Percentiles rank a stretch among this genome's conserved stretches.
Conservation (phyloP, 2,888 invertebrate genomes). For the Ferrisia virgata region DNA sequence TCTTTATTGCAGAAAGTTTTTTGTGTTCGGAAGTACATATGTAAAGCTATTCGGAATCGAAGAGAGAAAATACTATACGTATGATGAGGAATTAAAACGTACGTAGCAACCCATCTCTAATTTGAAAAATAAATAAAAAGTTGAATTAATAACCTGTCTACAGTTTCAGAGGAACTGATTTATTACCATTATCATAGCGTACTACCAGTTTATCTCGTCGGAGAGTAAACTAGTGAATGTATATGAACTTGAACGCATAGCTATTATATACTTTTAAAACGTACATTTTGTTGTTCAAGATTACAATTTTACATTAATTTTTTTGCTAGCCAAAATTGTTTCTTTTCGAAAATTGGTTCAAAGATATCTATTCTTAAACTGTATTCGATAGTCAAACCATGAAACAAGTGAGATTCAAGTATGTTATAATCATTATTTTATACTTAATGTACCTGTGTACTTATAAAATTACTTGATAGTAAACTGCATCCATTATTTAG, state of each 20-base stretch:
- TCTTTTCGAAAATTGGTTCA: too few relatives aligned
- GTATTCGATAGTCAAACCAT: too few relatives aligned
- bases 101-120: not conserved
- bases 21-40: not conserved
- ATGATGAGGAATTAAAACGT: not conserved
- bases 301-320: not conserved
- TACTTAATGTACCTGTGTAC: too few relatives aligned
- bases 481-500: too few relatives aligned
- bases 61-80: not conserved
- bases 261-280: not conserved
- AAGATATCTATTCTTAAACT: too few relatives aligned
- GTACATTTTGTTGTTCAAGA: not conserved
- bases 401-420: too few relatives aligned
- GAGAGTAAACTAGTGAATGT: not conserved
- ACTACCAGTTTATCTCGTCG: not conserved
- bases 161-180: not conserved
- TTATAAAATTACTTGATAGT: too few relatives aligned
- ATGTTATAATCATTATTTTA: too few relatives aligned
- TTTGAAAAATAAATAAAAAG: not conserved
- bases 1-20: not conserved
- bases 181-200: not conserved
- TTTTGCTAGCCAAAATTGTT: too few relatives aligned
- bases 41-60: not conserved
- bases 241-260: not conserved
- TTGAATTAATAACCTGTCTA: not conserved